Percentiles rank a stretch among this genome's conserved stretches.
These are phyloP conservation scores for Apis mellifera DNA, from an alignment of 1,140 invertebrate species.

Conservation along the genomic window Amel_HAv3.1 CM009938.2:1549501-1550000, in stretches of 20 bases:
- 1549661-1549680: too few relatives aligned
- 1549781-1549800: too few relatives aligned
- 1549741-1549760: too few relatives aligned
- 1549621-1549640: not conserved
- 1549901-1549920: not conserved
- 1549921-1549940: not conserved
- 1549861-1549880: too few relatives aligned
- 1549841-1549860: too few relatives aligned
- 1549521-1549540: constrained; percentile 20
- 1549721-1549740: too few relatives aligned
- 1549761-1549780: too few relatives aligned
- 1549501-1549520: not conserved
- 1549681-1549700: too few relatives aligned
- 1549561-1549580: constrained; percentile 28
- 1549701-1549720: too few relatives aligned
- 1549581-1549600: constrained; percentile 30
- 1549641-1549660: not conserved
- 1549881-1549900: not conserved
- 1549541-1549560: constrained; percentile 22
- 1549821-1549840: too few relatives aligned
- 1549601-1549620: not conserved
- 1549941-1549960: constrained; percentile 41
- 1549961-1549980: constrained; percentile 24
- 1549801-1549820: too few relatives aligned
- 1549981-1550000: constrained; percentile 31